Conservation (phyloP, 2,113 vertebrate species). For the Bombycilla garrulus region DNA sequence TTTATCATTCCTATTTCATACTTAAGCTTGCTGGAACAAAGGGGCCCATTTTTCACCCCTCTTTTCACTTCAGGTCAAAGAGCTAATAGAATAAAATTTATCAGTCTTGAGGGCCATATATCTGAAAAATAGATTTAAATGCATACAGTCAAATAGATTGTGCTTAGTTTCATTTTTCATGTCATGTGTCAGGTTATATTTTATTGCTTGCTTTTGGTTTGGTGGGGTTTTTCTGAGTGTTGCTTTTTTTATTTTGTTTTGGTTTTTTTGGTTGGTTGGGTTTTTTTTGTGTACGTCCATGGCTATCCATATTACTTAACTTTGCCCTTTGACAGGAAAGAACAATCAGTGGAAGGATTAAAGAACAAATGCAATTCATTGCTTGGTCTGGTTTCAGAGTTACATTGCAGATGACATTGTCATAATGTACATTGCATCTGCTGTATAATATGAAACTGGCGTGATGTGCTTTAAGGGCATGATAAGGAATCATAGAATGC, state of each 20-base stretch:
- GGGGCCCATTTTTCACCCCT: neutral
- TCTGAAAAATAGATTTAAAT: neutral
- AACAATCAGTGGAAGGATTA: neutral
- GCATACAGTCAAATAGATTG: neutral
- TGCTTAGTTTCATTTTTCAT: neutral
- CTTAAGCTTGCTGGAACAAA: neutral
- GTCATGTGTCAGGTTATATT: neutral
- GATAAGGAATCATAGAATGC: neutral
- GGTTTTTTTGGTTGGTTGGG: neutral
- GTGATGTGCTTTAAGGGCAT: neutral
- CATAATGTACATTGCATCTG: neutral
- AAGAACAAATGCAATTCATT: neutral
- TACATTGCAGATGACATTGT: neutral
- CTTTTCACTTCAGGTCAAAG: neutral
- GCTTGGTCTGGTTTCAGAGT: neutral
- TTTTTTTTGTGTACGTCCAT: neutral
- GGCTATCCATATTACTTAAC: neutral
- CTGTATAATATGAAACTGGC: neutral
- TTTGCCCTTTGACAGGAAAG: neutral
- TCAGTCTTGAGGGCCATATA: neutral
- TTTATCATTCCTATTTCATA: neutral
- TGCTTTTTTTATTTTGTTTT: neutral
- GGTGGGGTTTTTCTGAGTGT: neutral
- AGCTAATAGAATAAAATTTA: neutral
- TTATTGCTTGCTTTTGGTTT: accelerated